Conservation (phyloP, 2,888 invertebrate genomes). For the Drosophila putrida region DNA sequence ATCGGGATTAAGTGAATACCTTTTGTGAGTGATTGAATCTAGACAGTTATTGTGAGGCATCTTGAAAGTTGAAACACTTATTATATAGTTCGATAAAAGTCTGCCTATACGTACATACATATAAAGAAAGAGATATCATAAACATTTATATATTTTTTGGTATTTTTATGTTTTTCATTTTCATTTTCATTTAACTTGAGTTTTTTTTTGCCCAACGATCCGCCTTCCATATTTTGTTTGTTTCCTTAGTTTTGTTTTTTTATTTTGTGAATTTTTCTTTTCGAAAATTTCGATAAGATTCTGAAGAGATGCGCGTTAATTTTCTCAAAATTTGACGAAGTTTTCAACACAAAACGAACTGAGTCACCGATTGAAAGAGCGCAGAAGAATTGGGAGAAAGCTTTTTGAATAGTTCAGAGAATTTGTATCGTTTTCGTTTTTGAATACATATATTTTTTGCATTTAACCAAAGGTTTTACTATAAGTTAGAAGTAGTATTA, state of each 20-base stretch:
- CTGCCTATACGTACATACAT: conserved; percentile 36
- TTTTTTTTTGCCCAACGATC: conserved; percentile 83
- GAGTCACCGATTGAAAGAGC: conserved; percentile 54
- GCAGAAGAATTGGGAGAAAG: conserved; percentile 48
- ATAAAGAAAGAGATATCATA: conserved; percentile 37
- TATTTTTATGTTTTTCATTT: conserved; percentile 26
- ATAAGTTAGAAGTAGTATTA: neutral
- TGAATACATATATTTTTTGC: conserved; percentile 15
- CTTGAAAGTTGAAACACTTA: conserved; percentile 70
- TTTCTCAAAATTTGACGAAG: conserved; percentile 68
- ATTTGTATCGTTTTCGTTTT: conserved; percentile 24
- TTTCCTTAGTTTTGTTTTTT: conserved; percentile 50
- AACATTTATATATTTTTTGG: conserved; percentile 30
- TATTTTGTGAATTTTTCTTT: conserved; percentile 49
- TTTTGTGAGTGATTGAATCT: conserved; percentile 34
- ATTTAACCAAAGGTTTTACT: conserved; percentile 18
- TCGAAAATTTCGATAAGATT: conserved; percentile 33
- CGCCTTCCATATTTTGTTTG: conserved; percentile 84
- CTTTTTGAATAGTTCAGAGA: conserved; percentile 14
- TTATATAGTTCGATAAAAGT: conserved; percentile 63
- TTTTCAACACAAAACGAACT: conserved; percentile 41
- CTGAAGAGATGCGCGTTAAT: conserved; percentile 58
- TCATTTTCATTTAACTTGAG: conserved; percentile 30
- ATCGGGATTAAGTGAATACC: conserved; percentile 64
- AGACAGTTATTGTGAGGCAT: conserved; percentile 47